Evolutionary conservation across 92 coral and sea anemone genomes (phyloP).

Genomic region (Plumapathes pennacea): DNA sequence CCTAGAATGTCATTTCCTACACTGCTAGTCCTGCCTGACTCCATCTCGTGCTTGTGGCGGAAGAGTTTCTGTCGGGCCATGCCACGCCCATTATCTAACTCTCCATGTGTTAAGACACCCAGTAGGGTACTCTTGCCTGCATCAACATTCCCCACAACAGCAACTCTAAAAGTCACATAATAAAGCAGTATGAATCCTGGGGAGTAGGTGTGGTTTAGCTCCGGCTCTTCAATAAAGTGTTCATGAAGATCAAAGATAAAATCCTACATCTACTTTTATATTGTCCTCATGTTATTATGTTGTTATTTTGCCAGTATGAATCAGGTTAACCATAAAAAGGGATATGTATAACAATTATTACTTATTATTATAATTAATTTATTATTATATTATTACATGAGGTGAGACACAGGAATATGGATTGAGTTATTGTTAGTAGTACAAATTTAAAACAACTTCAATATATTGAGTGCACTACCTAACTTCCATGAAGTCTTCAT

Average conservation of each 20-base stretch:
- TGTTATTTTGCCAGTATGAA: no score
- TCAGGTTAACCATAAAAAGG: no score
- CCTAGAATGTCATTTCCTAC: conserved; percentile 99
- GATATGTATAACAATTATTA: no score
- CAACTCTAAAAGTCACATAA: conserved; percentile 58
- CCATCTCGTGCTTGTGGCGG: conserved; percentile 99
- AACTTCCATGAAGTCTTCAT: conserved; percentile 97
- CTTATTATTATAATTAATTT: background rate
- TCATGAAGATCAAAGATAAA: no score
- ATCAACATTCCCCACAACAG: conserved; percentile 99
- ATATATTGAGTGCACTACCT: conserved; percentile 63
- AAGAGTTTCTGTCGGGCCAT: conserved; percentile 91
- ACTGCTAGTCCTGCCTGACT: conserved; percentile 96
- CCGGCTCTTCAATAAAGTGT: no score
- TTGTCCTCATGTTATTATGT: no score
- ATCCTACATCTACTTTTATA: no score
- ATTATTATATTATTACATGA: background rate
- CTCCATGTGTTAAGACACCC: conserved; percentile 97
- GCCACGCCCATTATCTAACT: conserved; percentile 98
- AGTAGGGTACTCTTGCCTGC: conserved; percentile 98
- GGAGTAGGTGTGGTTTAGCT: no score
- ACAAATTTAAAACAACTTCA: background rate
- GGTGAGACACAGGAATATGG: background rate
- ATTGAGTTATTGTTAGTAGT: background rate
- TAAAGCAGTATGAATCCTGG: background rate